phyloP scores from a whole-genome alignment of 1,140 invertebrate species.

The Brachionus manjavacas region DNA sequence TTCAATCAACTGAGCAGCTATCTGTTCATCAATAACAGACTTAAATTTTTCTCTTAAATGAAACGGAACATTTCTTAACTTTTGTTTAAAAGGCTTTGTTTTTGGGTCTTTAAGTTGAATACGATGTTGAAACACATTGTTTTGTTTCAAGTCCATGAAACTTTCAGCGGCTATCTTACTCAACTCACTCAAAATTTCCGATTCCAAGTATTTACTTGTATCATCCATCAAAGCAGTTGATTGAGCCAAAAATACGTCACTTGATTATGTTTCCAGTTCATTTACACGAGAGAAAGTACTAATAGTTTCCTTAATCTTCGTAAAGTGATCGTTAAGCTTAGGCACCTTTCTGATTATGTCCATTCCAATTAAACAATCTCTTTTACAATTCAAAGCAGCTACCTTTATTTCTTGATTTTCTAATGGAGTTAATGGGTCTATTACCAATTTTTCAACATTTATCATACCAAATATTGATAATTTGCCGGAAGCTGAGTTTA shows the following conservation, averaged over 20 bases:
- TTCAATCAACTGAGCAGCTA: neutral
- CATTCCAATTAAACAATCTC: neutral
- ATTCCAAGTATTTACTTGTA: neutral
- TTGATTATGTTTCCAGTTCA: neutral
- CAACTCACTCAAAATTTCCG: neutral
- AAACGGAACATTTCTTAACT: neutral
- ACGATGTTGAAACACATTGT: neutral
- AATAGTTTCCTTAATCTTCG: neutral
- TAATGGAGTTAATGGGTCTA: neutral
- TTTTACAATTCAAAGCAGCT: neutral
- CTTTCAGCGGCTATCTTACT: neutral
- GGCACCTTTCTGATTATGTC: neutral
- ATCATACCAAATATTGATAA: neutral
- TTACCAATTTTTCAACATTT: neutral
- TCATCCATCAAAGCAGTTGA: neutral
- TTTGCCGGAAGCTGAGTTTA: neutral
- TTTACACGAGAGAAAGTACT: neutral
- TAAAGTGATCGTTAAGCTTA: neutral
- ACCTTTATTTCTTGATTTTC: neutral
- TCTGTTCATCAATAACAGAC: too few species aligned
- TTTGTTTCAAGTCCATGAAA: neutral
- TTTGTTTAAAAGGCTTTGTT: neutral
- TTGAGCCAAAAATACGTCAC: neutral
- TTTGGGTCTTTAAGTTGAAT: neutral
- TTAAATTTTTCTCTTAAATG: too few species aligned